Base-by-base conservation (phyloP, 1,140 invertebrate species). In the Euschistus heros region DNA sequence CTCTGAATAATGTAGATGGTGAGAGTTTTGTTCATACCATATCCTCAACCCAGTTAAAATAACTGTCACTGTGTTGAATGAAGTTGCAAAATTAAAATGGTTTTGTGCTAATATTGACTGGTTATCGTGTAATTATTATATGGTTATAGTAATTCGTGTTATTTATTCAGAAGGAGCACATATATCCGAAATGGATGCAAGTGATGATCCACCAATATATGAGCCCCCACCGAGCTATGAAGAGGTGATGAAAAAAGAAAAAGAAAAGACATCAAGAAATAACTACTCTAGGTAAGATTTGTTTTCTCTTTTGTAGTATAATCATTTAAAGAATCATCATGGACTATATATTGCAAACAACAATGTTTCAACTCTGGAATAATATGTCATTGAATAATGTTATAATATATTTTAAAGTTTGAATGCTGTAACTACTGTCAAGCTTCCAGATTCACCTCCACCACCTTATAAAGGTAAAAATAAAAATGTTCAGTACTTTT, bases 221-320 rank as follows among this genome's bases (percentile, higher is more conserved):
- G 85, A 87, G 70, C 80, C 83, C 8, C 85, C 85, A 0, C 85
- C 85, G 0, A 81, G 84, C 63, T 87, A 87, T 68, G 83, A 85
- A 30, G 84, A 86, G 62, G 80, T 86, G 8, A 79, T 86, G 14
- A 85, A 86, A 44, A 62, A 37, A 61, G 46, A 68, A 61, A 50
- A 65, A 52, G 60, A 65, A 54, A 63, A 37, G 44, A 37, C 33
- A 37, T 37, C 33, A 37, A 37, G 33, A 37, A 37, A 13, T 37
- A 37, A 37, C 33, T 37, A 37, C 13, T 37, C 33, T 1, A 37
- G 10, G 33, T 37, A 37, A 30, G 30, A 30, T 5, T 30, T 30
- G 3, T 5, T 30, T n/a, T n/a, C n/a, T n/a, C n/a, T n/a, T n/a
- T n/a, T n/a, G n/a, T 46, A 46, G n/a, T 46, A 46, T 10, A 46